Percentiles rank a stretch among this genome's conserved stretches.
Evolutionary conservation across 2,113 vertebrate species (phyloP).

Genomic region (Aegithalos caudatus): DNA sequence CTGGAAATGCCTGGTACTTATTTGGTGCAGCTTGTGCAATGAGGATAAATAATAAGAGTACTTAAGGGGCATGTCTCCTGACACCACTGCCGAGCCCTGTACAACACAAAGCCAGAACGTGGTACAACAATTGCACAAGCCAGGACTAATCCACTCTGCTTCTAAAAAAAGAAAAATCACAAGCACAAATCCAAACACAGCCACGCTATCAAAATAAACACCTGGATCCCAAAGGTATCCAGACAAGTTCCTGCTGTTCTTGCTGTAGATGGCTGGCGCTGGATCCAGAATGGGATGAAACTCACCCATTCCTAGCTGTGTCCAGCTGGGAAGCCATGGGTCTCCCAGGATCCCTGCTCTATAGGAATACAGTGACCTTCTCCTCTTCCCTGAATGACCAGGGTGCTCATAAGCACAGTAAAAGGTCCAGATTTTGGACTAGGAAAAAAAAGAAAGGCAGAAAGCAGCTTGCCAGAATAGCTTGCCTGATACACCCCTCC

Average conservation of each 20-base stretch:
- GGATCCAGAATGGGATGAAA: neutral
- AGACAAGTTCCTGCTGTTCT: neutral
- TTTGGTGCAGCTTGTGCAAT: constrained; percentile 69
- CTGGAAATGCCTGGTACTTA: constrained; percentile 76
- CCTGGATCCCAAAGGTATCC: neutral
- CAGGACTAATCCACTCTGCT: neutral
- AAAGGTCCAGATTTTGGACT: neutral
- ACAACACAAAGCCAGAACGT: neutral
- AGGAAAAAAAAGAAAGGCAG: too few relatives aligned
- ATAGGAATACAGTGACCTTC: neutral
- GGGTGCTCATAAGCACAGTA: neutral
- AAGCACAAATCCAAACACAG: neutral
- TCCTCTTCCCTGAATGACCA: neutral
- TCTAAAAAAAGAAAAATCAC: neutral
- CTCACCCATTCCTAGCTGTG: neutral
- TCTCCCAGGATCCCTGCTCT: neutral
- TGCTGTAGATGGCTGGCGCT: neutral
- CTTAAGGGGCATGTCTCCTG: constrained; percentile 64
- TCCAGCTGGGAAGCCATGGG: neutral
- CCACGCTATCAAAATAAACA: neutral
- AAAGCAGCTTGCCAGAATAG: neutral
- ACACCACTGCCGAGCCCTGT: constrained; percentile 44
- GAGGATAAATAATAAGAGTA: constrained; percentile 72
- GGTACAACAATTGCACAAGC: neutral
- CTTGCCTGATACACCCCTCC: neutral